Conservation (phyloP, 2,888 invertebrate species). For the Steinernema hermaphroditum region DNA sequence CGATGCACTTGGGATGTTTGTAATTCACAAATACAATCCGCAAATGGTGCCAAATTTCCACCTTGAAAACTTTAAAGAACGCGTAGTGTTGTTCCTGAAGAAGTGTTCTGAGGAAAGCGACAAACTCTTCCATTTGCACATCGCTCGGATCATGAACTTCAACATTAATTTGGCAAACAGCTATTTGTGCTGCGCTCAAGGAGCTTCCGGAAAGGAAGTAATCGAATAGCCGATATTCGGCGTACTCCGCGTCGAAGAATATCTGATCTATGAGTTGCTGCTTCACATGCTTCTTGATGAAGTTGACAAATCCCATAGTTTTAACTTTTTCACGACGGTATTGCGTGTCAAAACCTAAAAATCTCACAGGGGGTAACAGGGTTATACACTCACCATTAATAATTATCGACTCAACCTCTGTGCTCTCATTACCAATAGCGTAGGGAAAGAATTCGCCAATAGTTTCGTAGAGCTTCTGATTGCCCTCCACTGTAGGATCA, state of each 20-base stretch:
- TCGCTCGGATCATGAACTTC: not conserved
- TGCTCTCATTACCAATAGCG: not conserved
- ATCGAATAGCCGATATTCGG: not conserved
- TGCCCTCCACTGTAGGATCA: slow-evolving; percentile 6
- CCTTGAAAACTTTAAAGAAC: not conserved
- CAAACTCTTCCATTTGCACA: not conserved
- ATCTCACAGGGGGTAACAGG: too few species aligned
- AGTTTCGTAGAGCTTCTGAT: not conserved
- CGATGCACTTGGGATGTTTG: not conserved
- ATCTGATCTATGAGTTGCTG: not conserved
- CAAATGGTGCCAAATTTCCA: not conserved
- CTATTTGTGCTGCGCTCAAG: not conserved
- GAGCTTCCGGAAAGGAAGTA: not conserved
- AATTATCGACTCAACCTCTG: not conserved
- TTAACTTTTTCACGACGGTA: not conserved
- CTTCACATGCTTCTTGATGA: not conserved
- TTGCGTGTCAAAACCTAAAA: not conserved
- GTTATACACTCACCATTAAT: not conserved
- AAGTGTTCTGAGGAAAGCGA: not conserved
- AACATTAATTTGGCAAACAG: slow-evolving; percentile 4
- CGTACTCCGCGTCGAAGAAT: slow-evolving; percentile 13
- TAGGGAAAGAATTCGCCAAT: not conserved
- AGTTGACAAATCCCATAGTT: not conserved
- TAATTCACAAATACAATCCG: not conserved
- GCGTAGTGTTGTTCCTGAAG: not conserved